Evolutionary conservation across 2,113 vertebrate genomes (phyloP).

Genomic region (Xyliphius kryptos): DNA sequence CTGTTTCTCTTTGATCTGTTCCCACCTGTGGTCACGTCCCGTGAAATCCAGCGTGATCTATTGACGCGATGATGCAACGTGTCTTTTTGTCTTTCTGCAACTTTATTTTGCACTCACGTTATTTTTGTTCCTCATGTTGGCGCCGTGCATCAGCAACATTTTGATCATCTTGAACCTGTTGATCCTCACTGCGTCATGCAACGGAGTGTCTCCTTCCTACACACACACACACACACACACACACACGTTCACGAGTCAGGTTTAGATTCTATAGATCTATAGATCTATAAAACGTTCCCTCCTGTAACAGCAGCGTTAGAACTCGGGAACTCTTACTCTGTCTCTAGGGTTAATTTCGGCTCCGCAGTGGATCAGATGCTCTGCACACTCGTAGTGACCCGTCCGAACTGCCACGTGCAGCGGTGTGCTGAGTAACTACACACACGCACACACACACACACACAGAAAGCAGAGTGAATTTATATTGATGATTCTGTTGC

Average conservation of each 20-base stretch:
- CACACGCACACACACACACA: no score
- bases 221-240: constrained; percentile 14
- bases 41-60: no score
- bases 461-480: no score
- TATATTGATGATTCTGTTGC: no score
- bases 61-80: no score
- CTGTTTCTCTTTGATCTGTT: no score
- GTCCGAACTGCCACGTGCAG: constrained; percentile 88
- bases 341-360: constrained; percentile 86
- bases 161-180: constrained; percentile 45
- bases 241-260: neutral
- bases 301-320: no score
- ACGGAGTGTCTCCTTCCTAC: constrained; percentile 47
- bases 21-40: no score
- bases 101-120: constrained; percentile 32
- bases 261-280: no score
- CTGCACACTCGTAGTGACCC: constrained; percentile 79
- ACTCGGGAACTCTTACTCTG: constrained; percentile 72
- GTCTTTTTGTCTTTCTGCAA: no score
- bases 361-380: constrained; percentile 90
- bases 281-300: no score
- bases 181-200: constrained; percentile 44
- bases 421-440: constrained; percentile 85
- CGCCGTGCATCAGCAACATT: constrained; percentile 44
- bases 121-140: constrained; percentile 34